Percentiles rank a stretch among this genome's conserved stretches.
Evolutionary conservation across 2,888 invertebrate species (phyloP).

Genomic region (Stenoptilia bipunctidactyla): DNA sequence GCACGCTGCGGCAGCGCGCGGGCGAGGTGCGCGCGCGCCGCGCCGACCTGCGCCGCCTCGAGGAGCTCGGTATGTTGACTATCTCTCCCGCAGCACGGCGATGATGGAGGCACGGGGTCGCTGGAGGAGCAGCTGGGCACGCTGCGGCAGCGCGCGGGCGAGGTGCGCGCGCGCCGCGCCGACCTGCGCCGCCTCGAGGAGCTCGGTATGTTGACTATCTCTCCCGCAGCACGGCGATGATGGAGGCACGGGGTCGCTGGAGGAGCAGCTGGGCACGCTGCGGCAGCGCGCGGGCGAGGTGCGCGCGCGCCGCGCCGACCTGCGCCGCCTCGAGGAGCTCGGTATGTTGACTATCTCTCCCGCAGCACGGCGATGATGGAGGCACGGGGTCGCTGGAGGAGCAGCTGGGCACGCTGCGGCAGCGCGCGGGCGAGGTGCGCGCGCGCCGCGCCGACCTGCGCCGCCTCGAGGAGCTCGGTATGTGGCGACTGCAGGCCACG

Average conservation of each 20-base stretch:
- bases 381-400: not conserved
- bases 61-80: constrained; percentile 44
- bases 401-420: not conserved
- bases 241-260: no score
- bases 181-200: constrained; percentile 88
- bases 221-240: not conserved
- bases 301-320: constrained; percentile 88
- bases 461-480: constrained; percentile 75
- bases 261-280: not conserved
- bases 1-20: constrained; percentile 93
- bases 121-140: constrained; percentile 98
- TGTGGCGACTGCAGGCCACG: no score
- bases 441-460: constrained; percentile 93
- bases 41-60: constrained; percentile 92
- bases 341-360: no score
- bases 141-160: constrained; percentile 92
- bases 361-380: not conserved
- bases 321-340: constrained; percentile 83
- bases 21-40: constrained; percentile 95
- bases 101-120: constrained; percentile 99
- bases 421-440: constrained; percentile 31
- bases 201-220: constrained; percentile 54
- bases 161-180: constrained; percentile 92
- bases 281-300: not conserved
- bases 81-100: constrained; percentile 84